Evolutionary conservation across 2,113 vertebrate genomes (phyloP).

Genomic region (Percopsis transmontana): DNA sequence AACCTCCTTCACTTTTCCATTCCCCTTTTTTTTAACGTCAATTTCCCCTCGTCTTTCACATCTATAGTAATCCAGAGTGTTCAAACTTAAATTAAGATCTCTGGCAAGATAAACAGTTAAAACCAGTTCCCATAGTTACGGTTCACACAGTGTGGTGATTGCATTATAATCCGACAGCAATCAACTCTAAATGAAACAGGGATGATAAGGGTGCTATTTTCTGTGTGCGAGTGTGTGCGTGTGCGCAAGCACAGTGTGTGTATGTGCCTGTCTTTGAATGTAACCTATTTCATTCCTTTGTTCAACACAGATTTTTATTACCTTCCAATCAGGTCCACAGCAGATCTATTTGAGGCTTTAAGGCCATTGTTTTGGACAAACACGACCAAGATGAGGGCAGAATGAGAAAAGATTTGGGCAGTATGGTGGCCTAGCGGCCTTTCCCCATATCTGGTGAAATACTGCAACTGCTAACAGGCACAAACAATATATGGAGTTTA

Average conservation of each 20-base stretch:
- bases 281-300: conserved; percentile 77
- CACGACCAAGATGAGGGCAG: conserved; percentile 86
- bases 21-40: conserved; percentile 78
- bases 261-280: conserved; percentile 37
- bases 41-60: conserved; percentile 96
- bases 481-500: too few relatives aligned
- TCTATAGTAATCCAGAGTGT: conserved; percentile 99
- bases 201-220: conserved; percentile 99
- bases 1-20: conserved; percentile 50
- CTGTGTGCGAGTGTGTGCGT: conserved; percentile 64
- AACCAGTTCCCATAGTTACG: conserved; percentile 99
- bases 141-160: conserved; percentile 99
- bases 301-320: conserved; percentile 97
- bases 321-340: conserved; percentile 95
- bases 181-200: conserved; percentile 99
- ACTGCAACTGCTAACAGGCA: too few relatives aligned
- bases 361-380: conserved; percentile 87
- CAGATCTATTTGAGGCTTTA: conserved; percentile 89
- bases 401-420: conserved; percentile 50
- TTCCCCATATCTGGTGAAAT: conserved; percentile 13
- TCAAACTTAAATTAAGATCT: conserved; percentile 99
- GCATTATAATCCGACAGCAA: conserved; percentile 99
- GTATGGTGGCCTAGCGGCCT: conserved; percentile 27
- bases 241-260: conserved; percentile 27
- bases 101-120: conserved; percentile 99